Evolutionary conservation across 2,888 invertebrate genomes (phyloP), one percentile per base, ranked within the genome.

Genomic region (Orchestes rusci): DNA sequence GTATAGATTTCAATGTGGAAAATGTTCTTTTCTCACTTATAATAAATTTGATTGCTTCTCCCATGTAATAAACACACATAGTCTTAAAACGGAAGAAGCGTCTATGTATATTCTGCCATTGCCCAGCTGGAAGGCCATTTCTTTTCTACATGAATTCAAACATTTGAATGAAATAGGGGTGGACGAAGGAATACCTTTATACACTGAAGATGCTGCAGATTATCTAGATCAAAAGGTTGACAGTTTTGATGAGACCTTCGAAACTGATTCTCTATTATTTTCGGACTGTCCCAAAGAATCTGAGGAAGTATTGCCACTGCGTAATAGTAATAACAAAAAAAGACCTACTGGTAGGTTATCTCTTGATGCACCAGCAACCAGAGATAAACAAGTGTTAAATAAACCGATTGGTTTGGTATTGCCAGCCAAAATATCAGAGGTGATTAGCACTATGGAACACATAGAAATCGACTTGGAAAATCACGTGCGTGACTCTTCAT

Each of bases 1-100:
- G 79, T 75, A 79, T 57, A 74, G 84, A 18, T 89, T 80, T 61
- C 80, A 82, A 43, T 89, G 89, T 60, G 81, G 78, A 57, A 65
- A 81, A 13, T 89, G 89, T 64, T 74, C 77, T 38, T 86, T 76
- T 59, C 78, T 79, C 59, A 76, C 80, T 47, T 82, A 79, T 53
- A 69, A 74, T 10, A 80, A 79, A 54, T 74, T 74, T 35, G 79
- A 80, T 52, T 74, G 82, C 32, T 73, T 78, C 1, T 75, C 76
- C 48, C 85, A 85, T 59, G 74, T 80, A 1, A 76, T 74, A 53
- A 70, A 73, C 49, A 70, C 74, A 1, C 84, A 84, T 59, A 74
- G 79, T 40, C 70, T 72, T 3, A 75, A 76, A 55, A 69, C 69
- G 48, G 51, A 34, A 32, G 17, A n/a, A 7, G 36, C 35, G 7